Percentiles rank a stretch among this genome's conserved stretches.
These are phyloP conservation scores for Psammodynastes pulverulentus DNA, from an alignment of 2,113 vertebrate species.

Conservation along the genomic window DNA sequence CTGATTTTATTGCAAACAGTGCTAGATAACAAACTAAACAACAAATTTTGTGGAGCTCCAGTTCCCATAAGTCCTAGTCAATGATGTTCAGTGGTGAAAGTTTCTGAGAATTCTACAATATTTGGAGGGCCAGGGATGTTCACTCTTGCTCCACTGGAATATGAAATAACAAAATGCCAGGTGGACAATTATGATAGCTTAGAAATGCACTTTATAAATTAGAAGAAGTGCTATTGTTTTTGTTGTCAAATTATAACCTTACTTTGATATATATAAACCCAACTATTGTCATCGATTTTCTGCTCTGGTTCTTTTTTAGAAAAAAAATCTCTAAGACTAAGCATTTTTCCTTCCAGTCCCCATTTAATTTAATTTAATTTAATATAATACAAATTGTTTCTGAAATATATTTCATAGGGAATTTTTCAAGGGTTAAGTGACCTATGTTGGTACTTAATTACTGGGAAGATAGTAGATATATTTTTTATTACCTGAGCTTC, in stretches of 20 bases:
- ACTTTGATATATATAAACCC: not conserved
- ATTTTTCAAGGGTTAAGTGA: not conserved
- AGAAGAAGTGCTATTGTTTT: not conserved
- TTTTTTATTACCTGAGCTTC: not conserved
- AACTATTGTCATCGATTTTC: not conserved
- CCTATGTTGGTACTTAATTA: not conserved
- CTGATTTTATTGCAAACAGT: not conserved
- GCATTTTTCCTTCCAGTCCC: not conserved
- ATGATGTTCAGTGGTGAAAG: not conserved
- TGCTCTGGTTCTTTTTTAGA: not conserved
- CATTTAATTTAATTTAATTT: not conserved
- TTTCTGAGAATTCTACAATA: not conserved
- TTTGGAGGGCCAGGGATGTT: not conserved
- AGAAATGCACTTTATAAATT: not conserved
- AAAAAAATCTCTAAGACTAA: not conserved
- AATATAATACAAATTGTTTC: not conserved
- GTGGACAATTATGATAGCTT: not conserved
- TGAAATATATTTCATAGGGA: not conserved
- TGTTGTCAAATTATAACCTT: not conserved
- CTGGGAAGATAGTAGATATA: not conserved
- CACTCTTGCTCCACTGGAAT: not conserved
- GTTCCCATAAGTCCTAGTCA: not conserved
- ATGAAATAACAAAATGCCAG: not conserved
- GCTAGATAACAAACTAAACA: not conserved
- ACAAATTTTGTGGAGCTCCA: not conserved